These are phyloP conservation scores for Iguana delicatissima DNA, from an alignment of 2,797 vertebrate genomes.

Conservation along the genomic window DNA sequence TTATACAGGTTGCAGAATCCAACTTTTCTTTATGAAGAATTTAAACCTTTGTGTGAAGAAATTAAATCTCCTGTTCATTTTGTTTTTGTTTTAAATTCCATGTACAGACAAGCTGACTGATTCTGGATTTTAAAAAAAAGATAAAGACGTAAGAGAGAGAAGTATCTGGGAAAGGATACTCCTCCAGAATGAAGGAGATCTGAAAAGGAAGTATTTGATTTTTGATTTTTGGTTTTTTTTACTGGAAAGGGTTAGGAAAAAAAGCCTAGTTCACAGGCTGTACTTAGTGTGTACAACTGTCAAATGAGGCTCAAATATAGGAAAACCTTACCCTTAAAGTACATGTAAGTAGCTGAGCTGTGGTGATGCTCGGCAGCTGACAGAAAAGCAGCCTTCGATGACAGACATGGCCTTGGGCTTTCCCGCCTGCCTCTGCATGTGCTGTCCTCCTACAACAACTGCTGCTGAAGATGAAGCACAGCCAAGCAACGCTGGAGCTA, in stretches of 20 bases:
- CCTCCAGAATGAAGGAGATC: background rate
- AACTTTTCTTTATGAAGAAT: background rate
- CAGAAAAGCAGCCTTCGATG: background rate
- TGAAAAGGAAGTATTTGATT: background rate
- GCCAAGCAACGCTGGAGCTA: background rate
- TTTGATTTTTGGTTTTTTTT: background rate
- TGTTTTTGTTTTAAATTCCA: background rate
- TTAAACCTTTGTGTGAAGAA: background rate
- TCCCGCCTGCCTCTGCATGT: background rate
- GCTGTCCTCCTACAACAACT: background rate
- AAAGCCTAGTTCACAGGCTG: background rate
- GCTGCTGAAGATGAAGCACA: background rate
- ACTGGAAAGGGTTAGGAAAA: background rate
- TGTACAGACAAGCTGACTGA: background rate
- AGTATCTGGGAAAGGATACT: background rate
- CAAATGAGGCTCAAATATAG: background rate
- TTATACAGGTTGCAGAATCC: background rate
- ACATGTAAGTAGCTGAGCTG: background rate
- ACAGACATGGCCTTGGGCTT: background rate
- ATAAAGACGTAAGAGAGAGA: rapidly evolving
- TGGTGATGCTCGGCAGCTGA: background rate
- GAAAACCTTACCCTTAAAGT: slow-evolving; percentile 17
- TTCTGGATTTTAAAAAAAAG: background rate
- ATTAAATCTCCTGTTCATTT: background rate
- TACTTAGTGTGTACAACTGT: background rate